A percentile compares a stretch with the other conserved stretches of the same genome.
Conservation (phyloP, 2,797 vertebrate species). For the Pseudopleuronectes americanus region DNA sequence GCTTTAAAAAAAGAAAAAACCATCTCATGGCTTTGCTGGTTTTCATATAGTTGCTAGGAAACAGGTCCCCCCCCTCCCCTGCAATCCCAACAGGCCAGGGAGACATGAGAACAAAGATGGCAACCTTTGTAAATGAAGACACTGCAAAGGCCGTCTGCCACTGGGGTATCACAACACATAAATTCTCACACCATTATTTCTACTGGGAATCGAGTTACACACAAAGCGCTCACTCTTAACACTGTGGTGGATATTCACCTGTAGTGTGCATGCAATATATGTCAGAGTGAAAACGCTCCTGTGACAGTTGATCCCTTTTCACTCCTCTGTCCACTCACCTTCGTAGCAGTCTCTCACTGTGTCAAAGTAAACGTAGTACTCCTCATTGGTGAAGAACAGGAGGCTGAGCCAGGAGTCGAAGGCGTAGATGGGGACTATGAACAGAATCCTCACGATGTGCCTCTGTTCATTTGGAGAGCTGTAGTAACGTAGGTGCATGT, state of each 20-base stretch:
- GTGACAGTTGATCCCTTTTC: background rate
- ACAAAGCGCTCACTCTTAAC: background rate
- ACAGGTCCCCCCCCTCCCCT: constrained; percentile 64
- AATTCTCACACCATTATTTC: constrained; percentile 46
- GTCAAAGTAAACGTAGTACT: constrained; percentile 96
- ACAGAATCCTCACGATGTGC: constrained; percentile 95
- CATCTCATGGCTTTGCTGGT: constrained; percentile 55
- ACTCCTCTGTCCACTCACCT: constrained; percentile 79
- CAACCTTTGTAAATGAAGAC: constrained; percentile 66
- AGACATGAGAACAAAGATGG: constrained; percentile 81
- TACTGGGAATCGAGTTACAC: constrained; percentile 32
- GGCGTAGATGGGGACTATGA: constrained; percentile 96
- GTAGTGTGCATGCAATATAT: constrained; percentile 2
- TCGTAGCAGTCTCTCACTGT: constrained; percentile 95
- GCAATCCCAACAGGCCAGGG: constrained; percentile 74
- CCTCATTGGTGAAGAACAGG: constrained; percentile 97
- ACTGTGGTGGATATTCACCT: constrained; percentile 1
- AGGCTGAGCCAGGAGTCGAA: constrained; percentile 97
- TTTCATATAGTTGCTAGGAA: constrained; percentile 85
- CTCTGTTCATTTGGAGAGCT: constrained; percentile 94
- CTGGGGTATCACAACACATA: constrained; percentile 44
- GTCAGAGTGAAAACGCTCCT: background rate
- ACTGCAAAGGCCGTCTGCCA: constrained; percentile 66
- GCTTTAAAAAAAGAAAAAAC: constrained; percentile 16
- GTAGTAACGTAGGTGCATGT: constrained; percentile 95